Evolutionary conservation across 2,888 invertebrate species (phyloP), one percentile per base, ranked within the genome.

Genomic region (Pristionchus fissidentatus): DNA sequence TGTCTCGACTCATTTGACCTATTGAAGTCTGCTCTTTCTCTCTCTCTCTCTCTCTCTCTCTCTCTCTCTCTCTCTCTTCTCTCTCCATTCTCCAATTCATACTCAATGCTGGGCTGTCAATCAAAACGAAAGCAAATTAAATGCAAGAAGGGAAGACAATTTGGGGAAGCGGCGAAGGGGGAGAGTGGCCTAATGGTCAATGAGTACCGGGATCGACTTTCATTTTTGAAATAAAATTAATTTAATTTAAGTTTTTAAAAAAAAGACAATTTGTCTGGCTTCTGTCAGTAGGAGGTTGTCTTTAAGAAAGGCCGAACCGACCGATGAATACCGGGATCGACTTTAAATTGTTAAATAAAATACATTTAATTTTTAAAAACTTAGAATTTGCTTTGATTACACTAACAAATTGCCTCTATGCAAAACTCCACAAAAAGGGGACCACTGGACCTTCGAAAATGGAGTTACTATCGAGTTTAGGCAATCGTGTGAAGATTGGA

Each of bases 51-150:
- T 60, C 66, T 66, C 35, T n/a, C 66, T 66, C 38, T 38, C 52
- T 52, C 52, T 4, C 52, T 8, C 15, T 52, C 60, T 60, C 66
- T 66, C 35, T n/a, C 66, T 66, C 38, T 38, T 66, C 66, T 29
- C 35, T 66, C 66, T 66, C 66, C 38, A 38, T 66, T 35, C 78
- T 52, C 19, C 55, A 57, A 80, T 80, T 80, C 80, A 80, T 80
- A 80, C 60, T 52, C 80, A 80, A 80, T 80, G 80, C 60, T 43
- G 2, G 29, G 41, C 80, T 80, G 60, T 80, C 80, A 60, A 60
- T 80, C 80, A 80, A 80, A 60, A 41, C 26, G 52, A 22, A 55
- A 62, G 41, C 52, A 38, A 49, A 57, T 80, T 52, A 80, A 80
- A 80, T 80, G 46, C 32, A 80, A 80, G 57, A 32, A 32, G 49